A percentile compares a stretch with the other conserved stretches of the same genome.
Conservation (phyloP, 2,888 invertebrate genomes). For the Agrotis exclamationis region DNA sequence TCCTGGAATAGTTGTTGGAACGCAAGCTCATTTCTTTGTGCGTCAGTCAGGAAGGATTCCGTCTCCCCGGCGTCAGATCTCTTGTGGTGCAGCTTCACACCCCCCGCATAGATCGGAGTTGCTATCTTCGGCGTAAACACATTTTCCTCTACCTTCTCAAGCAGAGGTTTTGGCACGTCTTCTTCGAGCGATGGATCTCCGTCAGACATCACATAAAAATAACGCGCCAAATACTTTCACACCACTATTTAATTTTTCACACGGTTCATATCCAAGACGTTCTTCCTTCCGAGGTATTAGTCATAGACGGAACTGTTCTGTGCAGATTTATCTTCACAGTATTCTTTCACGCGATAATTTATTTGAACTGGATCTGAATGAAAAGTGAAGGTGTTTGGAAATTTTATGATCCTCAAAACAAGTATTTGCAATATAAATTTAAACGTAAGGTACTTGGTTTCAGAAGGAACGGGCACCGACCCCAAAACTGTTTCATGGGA, state of each 20-base stretch:
- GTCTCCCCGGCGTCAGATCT: slow-evolving; percentile 82
- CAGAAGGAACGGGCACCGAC: slow-evolving; percentile 21
- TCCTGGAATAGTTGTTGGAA: slow-evolving; percentile 85
- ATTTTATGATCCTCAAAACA: slow-evolving; percentile 17
- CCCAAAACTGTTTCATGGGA: slow-evolving; percentile 35
- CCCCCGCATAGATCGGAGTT: slow-evolving; percentile 85
- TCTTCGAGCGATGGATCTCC: slow-evolving; percentile 90
- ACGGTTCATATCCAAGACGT: slow-evolving; percentile 54
- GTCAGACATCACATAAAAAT: slow-evolving; percentile 88
- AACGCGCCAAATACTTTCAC: slow-evolving; percentile 47
- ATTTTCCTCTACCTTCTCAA: slow-evolving; percentile 84
- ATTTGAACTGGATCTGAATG: slow-evolving; percentile 19
- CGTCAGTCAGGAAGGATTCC: slow-evolving; percentile 84
- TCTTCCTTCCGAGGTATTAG: slow-evolving; percentile 63
- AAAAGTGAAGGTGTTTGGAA: neutral
- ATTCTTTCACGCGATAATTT: slow-evolving; percentile 39
- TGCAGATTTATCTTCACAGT: slow-evolving; percentile 57
- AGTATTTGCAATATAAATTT: slow-evolving; percentile 8
- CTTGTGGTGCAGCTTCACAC: slow-evolving; percentile 84
- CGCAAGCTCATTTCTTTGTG: slow-evolving; percentile 87
- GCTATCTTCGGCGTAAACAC: slow-evolving; percentile 88
- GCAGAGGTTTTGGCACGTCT: slow-evolving; percentile 85
- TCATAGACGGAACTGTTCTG: slow-evolving; percentile 61
- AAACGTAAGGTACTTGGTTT: slow-evolving; percentile 17
- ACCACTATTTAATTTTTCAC: slow-evolving; percentile 48